Base-by-base conservation (phyloP, 2,888 invertebrate genomes). In the Ptilodon capucinus region DNA sequence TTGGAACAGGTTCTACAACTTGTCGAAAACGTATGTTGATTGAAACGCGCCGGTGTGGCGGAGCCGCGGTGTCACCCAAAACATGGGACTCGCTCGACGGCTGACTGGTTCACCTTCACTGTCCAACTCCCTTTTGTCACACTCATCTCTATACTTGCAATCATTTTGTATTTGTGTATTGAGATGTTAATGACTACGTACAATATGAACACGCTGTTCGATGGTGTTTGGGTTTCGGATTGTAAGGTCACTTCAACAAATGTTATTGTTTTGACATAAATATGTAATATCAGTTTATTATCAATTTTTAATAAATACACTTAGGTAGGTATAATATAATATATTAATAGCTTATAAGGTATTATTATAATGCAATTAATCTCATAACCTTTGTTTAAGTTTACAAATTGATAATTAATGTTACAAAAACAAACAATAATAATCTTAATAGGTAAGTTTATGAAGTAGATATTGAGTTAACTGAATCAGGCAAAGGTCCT, bases 81-180 rank as follows among this genome's bases (percentile, higher is more conserved):
- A 2, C 36, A 14, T 14, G 25, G 13, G 39, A 13, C 39, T n/a
- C 6, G 39, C 9, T 13, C 23, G 4, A 14, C 16, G 13, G 21
- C 2, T 18, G 7, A 40, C 40, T 14, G 6, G 25, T 40, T 25
- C 14, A 19, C 40, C 40, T 40, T 40, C 25, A 25, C 23, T 40
- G 40, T 14, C 16, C 13, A 21, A 13, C 21, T 39, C 36, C 19
- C n/a, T n/a, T 18, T 36, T 36, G 18, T 17, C 36, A 9, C 18
- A 18, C 38, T 40, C 43, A 39, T 40, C 41, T 51, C 48, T 49
- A 42, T 55, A 51, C n/a, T n/a, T n/a, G n/a, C 55, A 57, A 60
- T 56, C 57, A 61, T 46, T 25, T n/a, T 32, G 25, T 44, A 28
- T 1, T 28, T 28, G 28, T 4, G 7, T 8, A 23, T 23, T 7